Evolutionary conservation across 1,140 invertebrate genomes (phyloP), one percentile per base, ranked within the genome.

Genomic region (Bombyx mori): DNA sequence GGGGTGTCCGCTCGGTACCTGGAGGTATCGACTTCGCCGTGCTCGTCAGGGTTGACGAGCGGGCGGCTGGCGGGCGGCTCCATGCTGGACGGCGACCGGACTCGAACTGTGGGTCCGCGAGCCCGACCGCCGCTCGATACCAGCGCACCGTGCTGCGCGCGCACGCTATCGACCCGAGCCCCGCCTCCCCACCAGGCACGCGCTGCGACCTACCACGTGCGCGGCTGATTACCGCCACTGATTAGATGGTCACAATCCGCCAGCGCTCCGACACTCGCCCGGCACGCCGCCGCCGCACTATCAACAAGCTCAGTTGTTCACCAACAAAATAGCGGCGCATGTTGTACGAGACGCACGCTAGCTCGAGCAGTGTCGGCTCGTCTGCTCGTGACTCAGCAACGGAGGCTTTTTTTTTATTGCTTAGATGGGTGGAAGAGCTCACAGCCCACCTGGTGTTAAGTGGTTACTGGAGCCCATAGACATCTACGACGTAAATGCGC

Each of bases 21-120:
- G 79, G 78, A 69, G 69, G 82, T 80, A 73, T 86, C 82, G 35
- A 86, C 82, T 62, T 86, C 82, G 56, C 82, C 82, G 60, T 70
- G 71, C 71, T 86, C 82, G 65, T 86, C 80, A 62, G 82, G 77
- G 76, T 76, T 66, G 63, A 86, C 82, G 73, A 83, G 76, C 43
- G 82, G 82, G 46, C 77, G 75, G 69, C 68, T 71, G 70, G 60
- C 58, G 44, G 48, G 61, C 61, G 64, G 61, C 67, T 73, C 73
- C 73, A 77, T 78, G 63, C 8, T 66, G 63, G 57, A 61, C 60
- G 54, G 59, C 61, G 57, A 52, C 56, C 59, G 55, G 55, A 56
- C 53, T 55, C 57, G 44, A 42, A 46, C 55, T 61, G 46, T 43
- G 55, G 51, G 22, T 52, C 62, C 54, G 49, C 51, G 55, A 57